Conservation (phyloP, 1,140 invertebrate genomes). For the Tetragnatha versicolor region DNA sequence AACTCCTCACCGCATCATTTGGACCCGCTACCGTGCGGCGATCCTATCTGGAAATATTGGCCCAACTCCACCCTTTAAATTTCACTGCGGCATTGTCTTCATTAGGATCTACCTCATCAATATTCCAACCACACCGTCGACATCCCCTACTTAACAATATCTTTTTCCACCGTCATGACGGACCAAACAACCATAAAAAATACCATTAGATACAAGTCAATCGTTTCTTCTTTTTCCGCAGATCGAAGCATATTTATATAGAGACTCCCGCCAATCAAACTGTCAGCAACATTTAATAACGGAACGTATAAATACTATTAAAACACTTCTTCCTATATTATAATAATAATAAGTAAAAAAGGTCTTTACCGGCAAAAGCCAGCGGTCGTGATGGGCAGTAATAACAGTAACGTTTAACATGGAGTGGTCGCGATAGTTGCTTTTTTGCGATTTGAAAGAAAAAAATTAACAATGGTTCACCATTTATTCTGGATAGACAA, state of each 20-base stretch:
- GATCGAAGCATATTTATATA: conserved; percentile 26
- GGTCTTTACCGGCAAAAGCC: too few relatives aligned
- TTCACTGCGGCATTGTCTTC: too few relatives aligned
- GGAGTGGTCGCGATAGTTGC: neutral
- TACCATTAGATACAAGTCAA: conserved; percentile 10
- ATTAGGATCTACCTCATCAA: conserved; percentile 24
- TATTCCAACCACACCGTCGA: neutral
- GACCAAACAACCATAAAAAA: neutral
- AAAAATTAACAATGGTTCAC: conserved; percentile 19
- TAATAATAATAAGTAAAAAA: too few relatives aligned
- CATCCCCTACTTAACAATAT: neutral
- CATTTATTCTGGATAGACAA: conserved; percentile 24
- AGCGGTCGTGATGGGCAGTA: neutral
- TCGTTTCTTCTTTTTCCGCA: conserved; percentile 6
- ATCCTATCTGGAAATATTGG: too few relatives aligned
- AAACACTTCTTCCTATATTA: conserved; percentile 12
- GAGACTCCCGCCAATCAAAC: conserved; percentile 24
- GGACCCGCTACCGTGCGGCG: too few relatives aligned
- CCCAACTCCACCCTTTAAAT: too few relatives aligned
- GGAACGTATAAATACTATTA: conserved; percentile 33
- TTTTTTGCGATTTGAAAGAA: neutral
- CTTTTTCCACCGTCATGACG: neutral
- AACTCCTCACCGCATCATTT: too few relatives aligned
- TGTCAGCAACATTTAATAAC: conserved; percentile 43
- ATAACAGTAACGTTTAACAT: conserved; percentile 16